Evolutionary conservation across 2,888 invertebrate species (phyloP).

Genomic region (Carpatolechia fugitivella): DNA sequence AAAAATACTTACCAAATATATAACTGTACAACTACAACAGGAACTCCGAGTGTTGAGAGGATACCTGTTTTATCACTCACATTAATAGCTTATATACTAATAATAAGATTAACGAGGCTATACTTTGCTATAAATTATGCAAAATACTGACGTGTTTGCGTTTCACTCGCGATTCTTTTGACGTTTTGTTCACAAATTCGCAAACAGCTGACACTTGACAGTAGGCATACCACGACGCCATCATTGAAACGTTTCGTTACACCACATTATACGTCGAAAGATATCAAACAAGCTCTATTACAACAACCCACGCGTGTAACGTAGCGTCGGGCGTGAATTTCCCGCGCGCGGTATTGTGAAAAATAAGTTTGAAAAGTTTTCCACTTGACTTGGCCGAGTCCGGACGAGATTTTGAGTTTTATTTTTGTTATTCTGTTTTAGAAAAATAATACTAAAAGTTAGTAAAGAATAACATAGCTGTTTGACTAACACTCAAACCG

Average conservation of each 20-base stretch:
- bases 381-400: too few relatives aligned
- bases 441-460: too few relatives aligned
- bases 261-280: not conserved
- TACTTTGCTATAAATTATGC: constrained; percentile 29
- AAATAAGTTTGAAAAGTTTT: too few relatives aligned
- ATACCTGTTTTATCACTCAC: not conserved
- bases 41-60: not conserved
- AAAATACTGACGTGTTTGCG: constrained; percentile 64
- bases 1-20: not conserved
- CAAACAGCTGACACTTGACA: not conserved
- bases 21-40: not conserved
- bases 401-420: too few relatives aligned
- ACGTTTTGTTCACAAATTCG: constrained; percentile 33
- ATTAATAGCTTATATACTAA: not conserved
- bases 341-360: not conserved
- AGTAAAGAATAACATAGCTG: constrained; percentile 12
- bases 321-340: not conserved
- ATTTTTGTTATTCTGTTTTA: too few relatives aligned
- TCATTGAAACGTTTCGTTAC: constrained; percentile 41
- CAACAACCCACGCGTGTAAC: not conserved
- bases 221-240: not conserved
- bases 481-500: not conserved
- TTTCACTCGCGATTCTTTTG: constrained; percentile 47
- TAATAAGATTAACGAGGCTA: not conserved
- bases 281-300: not conserved